Evolutionary conservation across 2,797 vertebrate genomes (phyloP).

Genomic region (Clangula hyemalis): DNA sequence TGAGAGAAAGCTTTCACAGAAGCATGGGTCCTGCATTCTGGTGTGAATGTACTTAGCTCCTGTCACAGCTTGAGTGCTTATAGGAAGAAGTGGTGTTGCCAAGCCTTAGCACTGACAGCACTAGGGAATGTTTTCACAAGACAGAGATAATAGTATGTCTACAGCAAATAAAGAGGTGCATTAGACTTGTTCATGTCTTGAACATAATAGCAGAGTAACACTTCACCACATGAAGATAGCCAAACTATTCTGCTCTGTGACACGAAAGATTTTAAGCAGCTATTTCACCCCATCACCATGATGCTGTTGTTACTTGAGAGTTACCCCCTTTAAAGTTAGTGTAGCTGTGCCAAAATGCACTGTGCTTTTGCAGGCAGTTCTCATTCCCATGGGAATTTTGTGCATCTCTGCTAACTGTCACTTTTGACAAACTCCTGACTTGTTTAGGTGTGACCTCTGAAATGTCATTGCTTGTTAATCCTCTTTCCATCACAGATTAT

Average conservation of each 20-base stretch:
- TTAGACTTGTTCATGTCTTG: background rate
- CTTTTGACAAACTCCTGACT: background rate
- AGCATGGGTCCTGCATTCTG: background rate
- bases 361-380: accelerated
- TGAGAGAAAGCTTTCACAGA: background rate
- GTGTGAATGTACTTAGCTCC: background rate
- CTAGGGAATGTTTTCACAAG: background rate
- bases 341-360: background rate
- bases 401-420: background rate
- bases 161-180: background rate
- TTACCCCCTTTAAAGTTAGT: background rate
- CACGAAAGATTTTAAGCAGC: background rate
- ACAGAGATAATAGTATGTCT: background rate
- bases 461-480: background rate
- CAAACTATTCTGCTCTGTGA: background rate
- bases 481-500: background rate
- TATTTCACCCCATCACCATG: accelerated
- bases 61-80: background rate
- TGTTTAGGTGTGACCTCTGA: accelerated
- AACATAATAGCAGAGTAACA: background rate
- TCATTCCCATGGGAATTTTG: background rate
- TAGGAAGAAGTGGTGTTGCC: background rate
- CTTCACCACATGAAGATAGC: background rate
- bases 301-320: background rate
- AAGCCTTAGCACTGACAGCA: background rate